Base-by-base conservation (phyloP, 2,888 invertebrate genomes). In the Matsumyia berberina region DNA sequence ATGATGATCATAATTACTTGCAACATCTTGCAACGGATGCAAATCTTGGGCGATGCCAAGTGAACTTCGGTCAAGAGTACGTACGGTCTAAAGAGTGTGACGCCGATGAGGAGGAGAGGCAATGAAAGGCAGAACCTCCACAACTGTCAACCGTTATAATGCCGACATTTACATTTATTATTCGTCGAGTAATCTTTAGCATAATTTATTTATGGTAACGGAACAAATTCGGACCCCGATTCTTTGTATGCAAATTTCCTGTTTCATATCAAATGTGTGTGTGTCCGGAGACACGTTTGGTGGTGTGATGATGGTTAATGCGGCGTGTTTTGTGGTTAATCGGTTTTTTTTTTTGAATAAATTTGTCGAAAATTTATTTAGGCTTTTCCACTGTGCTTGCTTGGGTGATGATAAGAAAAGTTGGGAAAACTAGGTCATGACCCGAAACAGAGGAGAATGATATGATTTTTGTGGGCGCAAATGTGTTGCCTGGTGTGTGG, bases 101-200 rank as follows among this genome's bases (percentile, higher is more conserved):
- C 19, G 17, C 17, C 0, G 19, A 46, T 9, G 46, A 19, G 17
- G 46, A 9, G 17, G 24, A 39, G 39, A 7, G 24, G 15, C 15
- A 29, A n/a, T 2, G 42, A 46, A 35, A 7, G 17, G 12, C 49
- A 9, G 35, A 46, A 37, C 24, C n/a, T n/a, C 11, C 39, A 31
- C 44, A 37, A 58, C 46, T 70, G 69, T 58, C 69, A 35, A 70
- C 70, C 70, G 70, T 70, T 70, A 70, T 46, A 37, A 35, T 49
- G 15, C 33, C 44, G 24, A 8, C 8, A 33, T 33, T 62, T 46
- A 33, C 33, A 17, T 62, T 46, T 17, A 46, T 46, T 31, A 35
- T 19, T 37, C 49, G 49, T 49, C n/a, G 24, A 49, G 37, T 64
- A 64, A 35, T 35, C 46, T 49, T 64, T 9, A 49, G 29, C 29